Conservation (phyloP, 2,113 vertebrate genomes). For the Penelope pileata region DNA sequence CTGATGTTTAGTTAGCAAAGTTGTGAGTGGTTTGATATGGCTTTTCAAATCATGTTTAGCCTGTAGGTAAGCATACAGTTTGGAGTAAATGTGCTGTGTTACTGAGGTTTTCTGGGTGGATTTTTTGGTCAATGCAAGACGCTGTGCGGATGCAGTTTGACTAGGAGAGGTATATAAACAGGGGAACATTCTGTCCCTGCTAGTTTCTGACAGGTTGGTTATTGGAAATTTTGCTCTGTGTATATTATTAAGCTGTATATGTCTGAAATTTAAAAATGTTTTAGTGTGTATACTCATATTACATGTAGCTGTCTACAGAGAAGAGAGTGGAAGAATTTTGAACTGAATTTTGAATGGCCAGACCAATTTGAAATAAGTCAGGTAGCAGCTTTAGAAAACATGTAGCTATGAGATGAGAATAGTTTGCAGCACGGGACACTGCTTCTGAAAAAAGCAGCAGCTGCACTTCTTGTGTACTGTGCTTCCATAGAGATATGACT, state of each 20-base stretch:
- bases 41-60: not conserved
- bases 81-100: not conserved
- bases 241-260: not conserved
- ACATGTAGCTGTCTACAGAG: not conserved
- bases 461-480: not conserved
- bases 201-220: not conserved
- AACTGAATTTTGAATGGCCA: not conserved
- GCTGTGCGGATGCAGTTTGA: not conserved
- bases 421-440: not conserved
- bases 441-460: not conserved
- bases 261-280: not conserved
- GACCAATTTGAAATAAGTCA: not conserved
- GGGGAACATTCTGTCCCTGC: not conserved
- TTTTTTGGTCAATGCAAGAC: not conserved
- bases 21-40: not conserved
- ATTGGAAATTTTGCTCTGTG: not conserved
- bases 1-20: not conserved
- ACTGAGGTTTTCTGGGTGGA: not conserved
- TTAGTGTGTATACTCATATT: not conserved
- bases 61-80: not conserved
- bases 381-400: not conserved
- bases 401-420: not conserved
- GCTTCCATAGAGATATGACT: not conserved
- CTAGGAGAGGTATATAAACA: not conserved
- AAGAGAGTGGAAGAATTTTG: not conserved